Conservation (phyloP, 1,140 invertebrate genomes). For the Polypedilum pembai region DNA sequence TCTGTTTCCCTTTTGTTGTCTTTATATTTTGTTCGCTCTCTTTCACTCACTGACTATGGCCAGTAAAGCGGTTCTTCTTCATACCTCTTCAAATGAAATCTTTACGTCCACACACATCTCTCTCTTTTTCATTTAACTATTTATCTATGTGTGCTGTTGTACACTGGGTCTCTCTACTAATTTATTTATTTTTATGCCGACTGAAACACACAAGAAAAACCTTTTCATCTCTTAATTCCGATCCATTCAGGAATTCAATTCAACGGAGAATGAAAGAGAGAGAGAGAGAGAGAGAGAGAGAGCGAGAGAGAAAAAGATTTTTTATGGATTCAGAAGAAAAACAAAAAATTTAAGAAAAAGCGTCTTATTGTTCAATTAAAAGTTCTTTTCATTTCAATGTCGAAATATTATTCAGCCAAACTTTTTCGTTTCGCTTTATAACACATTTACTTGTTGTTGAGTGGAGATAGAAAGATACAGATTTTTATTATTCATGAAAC, state of each 20-base stretch:
- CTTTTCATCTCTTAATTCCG: constrained; percentile 10
- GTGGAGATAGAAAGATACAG: not conserved
- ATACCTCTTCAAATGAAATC: constrained; percentile 1
- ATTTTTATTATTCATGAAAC: not conserved
- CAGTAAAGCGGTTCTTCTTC: not conserved
- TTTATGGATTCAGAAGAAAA: constrained; percentile 13
- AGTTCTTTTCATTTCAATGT: constrained; percentile 13
- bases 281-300: too few species aligned
- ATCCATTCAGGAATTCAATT: constrained; percentile 18
- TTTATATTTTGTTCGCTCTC: not conserved
- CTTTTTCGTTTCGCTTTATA: not conserved
- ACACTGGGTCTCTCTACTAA: not conserved
- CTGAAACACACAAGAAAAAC: constrained; percentile 13
- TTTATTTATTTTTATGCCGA: constrained; percentile 9
- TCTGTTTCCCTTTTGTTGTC: constrained; percentile 16
- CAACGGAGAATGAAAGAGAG: not conserved
- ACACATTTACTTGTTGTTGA: not conserved
- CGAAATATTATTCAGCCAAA: constrained; percentile 6
- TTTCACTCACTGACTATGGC: not conserved
- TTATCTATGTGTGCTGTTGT: not conserved
- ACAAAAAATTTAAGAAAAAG: not conserved
- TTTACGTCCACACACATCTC: not conserved
- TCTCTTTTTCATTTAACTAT: too few species aligned
- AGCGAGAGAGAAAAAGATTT: not conserved
- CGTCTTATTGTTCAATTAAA: constrained; percentile 18